These are phyloP conservation scores for Actinia tenebrosa DNA, from an alignment of 64 coral and sea anemone genomes.

Conservation along the genomic window DNA sequence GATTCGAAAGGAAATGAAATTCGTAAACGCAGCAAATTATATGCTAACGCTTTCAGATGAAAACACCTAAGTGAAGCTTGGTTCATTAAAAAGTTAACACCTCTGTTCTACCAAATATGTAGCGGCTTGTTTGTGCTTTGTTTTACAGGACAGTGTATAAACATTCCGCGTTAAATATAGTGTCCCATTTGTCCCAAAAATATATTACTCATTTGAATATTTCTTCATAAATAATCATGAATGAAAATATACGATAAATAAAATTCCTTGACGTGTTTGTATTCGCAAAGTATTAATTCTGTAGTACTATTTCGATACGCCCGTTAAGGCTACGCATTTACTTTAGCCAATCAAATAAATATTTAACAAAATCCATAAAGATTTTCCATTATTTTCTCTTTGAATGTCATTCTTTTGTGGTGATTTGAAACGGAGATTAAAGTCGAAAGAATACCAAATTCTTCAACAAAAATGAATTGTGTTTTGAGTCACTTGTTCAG, in stretches of 20 bases:
- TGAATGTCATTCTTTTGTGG: constrained; percentile 10
- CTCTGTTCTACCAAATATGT: neutral
- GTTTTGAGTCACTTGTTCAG: neutral
- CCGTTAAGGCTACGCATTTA: neutral
- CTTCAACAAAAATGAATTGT: neutral
- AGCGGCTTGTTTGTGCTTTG: neutral
- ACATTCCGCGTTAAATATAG: constrained; percentile 1
- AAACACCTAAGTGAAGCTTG: neutral
- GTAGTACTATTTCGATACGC: neutral
- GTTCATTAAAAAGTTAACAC: constrained; percentile 24
- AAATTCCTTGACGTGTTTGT: neutral
- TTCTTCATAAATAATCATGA: constrained; percentile 27
- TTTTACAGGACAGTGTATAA: neutral
- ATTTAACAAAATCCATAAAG: constrained; percentile 12
- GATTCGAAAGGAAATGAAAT: neutral
- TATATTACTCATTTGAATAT: constrained; percentile 20
- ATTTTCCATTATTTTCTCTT: neutral
- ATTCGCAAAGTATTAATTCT: neutral
- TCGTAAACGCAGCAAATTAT: constrained; percentile 5
- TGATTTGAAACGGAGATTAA: neutral
- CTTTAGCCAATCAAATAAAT: neutral
- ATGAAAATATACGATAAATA: constrained; percentile 22
- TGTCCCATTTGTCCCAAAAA: neutral
- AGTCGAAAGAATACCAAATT: constrained; percentile 20
- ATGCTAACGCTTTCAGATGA: neutral